Evolutionary conservation across 2,113 vertebrate genomes (phyloP), one percentile per base, ranked within the genome.

Genomic region (Chaetura pelagica): DNA sequence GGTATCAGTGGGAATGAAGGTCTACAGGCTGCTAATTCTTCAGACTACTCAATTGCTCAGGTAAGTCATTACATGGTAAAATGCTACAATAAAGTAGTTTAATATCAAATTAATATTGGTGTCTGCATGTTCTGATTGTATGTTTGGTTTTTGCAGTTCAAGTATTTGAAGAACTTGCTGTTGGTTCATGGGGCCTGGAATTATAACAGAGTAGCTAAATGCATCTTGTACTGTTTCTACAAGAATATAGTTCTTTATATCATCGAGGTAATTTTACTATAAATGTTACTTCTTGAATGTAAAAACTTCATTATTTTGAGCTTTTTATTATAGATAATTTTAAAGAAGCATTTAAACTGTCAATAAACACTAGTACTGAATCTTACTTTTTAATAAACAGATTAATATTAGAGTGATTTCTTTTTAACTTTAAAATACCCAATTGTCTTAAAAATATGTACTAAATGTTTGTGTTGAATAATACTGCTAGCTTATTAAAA

Each of bases 161-260:
- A 99, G 93, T 99, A 99, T 98, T 98, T 99, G 98, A 99, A 99
- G 98, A 99, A 99, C 96, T 98, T 99, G 84, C 93, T 99, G 96
- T 98, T 99, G 86, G 99, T 99, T 91, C 99, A 99, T 8, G 99
- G 99, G 91, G 99, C 99, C 96, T 99, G 99, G 99, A 99, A 99
- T 96, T 99, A 99, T 73, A 99, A 99, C 98, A 98, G 99, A 68
- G 99, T 99, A 84, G 98, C 99, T 96, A 99, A 99, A 97, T 99
- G 99, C 96, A 99, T 99, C 97, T 97, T 99, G 44, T 99, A 99
- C 97, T 99, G 99, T 96, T 99, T 99, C 98, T 99, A 99, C 98
- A 99, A 99, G 98, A 99, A 99, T 87, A 99, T 99, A 62, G 99
- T 99, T 92, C 99, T 99, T 71, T 99, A 99, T 95, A 99, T 99